Conservation (phyloP, 2,113 vertebrate genomes). For the Rhynchomys soricoides region DNA sequence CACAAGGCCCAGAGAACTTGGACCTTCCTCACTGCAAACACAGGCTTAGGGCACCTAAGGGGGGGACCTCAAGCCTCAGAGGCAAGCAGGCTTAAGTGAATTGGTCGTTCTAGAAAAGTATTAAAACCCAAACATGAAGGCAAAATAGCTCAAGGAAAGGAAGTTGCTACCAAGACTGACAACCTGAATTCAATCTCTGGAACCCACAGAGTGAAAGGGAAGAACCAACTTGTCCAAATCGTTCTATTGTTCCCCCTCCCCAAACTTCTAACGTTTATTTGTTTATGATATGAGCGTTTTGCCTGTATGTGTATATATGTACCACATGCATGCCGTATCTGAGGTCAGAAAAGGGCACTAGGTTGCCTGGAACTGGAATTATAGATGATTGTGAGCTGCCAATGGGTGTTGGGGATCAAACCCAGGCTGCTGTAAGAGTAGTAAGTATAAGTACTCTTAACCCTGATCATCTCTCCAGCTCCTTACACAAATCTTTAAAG, state of each 20-base stretch:
- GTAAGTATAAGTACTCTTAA: not conserved
- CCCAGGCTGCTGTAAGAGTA: not conserved
- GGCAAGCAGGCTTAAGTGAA: rapidly evolving
- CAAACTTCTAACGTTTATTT: not conserved
- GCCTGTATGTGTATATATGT: not conserved
- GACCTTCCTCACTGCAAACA: not conserved
- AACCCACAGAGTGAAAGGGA: not conserved
- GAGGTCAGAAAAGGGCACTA: not conserved
- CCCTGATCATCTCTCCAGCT: not conserved
- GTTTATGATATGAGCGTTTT: not conserved
- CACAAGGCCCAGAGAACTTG: not conserved
- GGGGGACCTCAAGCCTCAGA: not conserved
- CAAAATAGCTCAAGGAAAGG: not conserved
- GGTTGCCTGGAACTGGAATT: not conserved
- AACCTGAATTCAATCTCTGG: not conserved
- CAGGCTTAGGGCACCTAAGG: not conserved
- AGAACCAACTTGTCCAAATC: not conserved
- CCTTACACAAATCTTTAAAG: not conserved
- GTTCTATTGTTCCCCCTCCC: not conserved
- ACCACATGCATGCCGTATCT: not conserved
- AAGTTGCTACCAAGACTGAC: not conserved
- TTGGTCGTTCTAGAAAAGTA: not conserved
- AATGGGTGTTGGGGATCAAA: not conserved
- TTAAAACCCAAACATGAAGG: no score
- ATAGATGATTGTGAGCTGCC: not conserved